phyloP scores from a whole-genome alignment of 1,140 invertebrate genomes.

The Caenorhabditis remanei region DNA sequence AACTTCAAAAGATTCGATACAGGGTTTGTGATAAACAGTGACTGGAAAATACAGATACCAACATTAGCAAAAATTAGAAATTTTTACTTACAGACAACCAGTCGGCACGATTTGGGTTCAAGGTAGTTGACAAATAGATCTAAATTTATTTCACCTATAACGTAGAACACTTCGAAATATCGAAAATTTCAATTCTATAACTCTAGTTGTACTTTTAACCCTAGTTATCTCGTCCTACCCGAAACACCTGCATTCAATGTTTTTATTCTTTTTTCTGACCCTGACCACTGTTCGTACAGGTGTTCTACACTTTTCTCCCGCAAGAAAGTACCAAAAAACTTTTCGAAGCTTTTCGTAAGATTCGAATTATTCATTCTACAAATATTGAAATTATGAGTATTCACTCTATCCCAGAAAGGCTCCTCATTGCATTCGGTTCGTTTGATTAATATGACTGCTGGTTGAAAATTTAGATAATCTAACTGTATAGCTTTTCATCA shows the following conservation, averaged over 20 bases:
- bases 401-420: slow-evolving; percentile 1
- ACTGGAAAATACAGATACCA: background rate
- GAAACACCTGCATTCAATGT: background rate
- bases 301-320: slow-evolving; percentile 6
- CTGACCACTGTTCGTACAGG: slow-evolving; percentile 49
- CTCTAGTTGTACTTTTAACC: background rate
- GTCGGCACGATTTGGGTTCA: no score
- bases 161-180: no score
- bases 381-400: background rate
- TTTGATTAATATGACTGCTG: background rate
- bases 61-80: no score
- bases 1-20: background rate
- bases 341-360: background rate
- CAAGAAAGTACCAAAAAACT: background rate
- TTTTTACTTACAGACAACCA: no score
- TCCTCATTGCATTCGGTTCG: slow-evolving; percentile 24
- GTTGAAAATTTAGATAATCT: no score
- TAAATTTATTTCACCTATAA: no score
- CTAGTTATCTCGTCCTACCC: background rate
- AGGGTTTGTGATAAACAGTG: background rate
- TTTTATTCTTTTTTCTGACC: slow-evolving; percentile 43
- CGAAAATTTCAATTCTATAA: no score
- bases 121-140: no score
- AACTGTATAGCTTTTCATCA: background rate
- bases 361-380: background rate